phyloP scores from a whole-genome alignment of 2,797 vertebrate species.

The Hafferia zeledoni region DNA sequence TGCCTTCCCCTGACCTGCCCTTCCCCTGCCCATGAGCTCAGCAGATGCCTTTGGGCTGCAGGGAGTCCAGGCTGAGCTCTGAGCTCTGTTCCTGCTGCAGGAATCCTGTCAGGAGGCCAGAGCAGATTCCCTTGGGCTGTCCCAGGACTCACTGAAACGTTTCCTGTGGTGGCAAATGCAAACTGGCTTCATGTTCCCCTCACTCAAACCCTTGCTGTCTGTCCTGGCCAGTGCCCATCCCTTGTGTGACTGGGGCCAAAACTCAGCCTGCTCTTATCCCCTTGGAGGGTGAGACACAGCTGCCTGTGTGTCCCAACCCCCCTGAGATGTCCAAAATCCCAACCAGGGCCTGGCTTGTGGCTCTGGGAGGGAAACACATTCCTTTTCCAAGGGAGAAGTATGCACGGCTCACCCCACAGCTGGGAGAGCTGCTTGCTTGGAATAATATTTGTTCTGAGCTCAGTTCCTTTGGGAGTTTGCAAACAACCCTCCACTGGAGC shows the following conservation, averaged over 20 bases:
- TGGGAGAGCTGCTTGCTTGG: neutral
- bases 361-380: neutral
- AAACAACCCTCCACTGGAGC: neutral
- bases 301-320: neutral
- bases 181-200: neutral
- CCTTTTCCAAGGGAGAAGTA: neutral
- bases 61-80: neutral
- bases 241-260: neutral
- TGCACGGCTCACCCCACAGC: neutral
- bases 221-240: neutral
- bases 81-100: neutral
- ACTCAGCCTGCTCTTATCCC: neutral
- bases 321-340: neutral
- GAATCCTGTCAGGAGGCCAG: neutral
- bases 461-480: neutral
- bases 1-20: neutral
- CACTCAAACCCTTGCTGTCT: neutral
- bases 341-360: neutral
- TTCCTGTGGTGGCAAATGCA: neutral
- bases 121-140: neutral
- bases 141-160: neutral
- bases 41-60: neutral
- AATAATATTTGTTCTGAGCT: conserved; percentile 22
- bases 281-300: neutral
- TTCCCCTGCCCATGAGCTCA: neutral